Percentiles rank a stretch among this genome's conserved stretches.
phyloP scores from a whole-genome alignment of 2,797 vertebrate genomes.

The Rhinogobio ventralis region DNA sequence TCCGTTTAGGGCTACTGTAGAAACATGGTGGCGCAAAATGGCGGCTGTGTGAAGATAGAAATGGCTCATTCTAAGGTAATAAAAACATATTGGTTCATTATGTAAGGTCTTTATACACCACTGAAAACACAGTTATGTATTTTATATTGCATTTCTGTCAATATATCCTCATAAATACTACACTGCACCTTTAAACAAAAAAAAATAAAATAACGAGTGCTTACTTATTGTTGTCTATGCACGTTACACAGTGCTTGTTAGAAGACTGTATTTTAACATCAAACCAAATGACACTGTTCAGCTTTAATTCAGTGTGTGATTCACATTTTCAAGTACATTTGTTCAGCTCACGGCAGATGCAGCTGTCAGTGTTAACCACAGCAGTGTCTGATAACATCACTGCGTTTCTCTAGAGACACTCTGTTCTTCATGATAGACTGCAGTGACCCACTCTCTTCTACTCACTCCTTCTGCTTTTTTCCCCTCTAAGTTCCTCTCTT shows the following conservation, averaged over 20 bases:
- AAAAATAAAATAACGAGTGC: too few species aligned
- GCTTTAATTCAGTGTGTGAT: neutral
- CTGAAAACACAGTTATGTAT: too few species aligned
- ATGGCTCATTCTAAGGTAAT: too few species aligned
- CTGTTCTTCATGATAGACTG: slow-evolving; percentile 3
- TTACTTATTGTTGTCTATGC: neutral
- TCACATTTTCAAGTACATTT: slow-evolving; percentile 1
- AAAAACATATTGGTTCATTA: too few species aligned
- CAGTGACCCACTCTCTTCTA: neutral
- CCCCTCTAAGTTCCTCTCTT: slow-evolving; percentile 5
- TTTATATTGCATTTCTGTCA: too few species aligned
- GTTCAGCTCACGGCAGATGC: neutral
- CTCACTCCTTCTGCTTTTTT: neutral
- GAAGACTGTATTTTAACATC: neutral
- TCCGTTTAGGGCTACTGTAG: too few species aligned
- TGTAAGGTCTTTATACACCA: too few species aligned
- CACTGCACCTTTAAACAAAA: too few species aligned
- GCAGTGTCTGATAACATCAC: slow-evolving; percentile 6
- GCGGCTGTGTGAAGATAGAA: too few species aligned
- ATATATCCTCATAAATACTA: too few species aligned
- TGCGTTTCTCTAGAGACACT: neutral
- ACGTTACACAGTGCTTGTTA: too few species aligned
- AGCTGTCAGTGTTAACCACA: slow-evolving; percentile 14
- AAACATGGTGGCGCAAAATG: too few species aligned
- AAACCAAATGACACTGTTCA: neutral